Percentiles rank a stretch among this genome's conserved stretches.
Evolutionary conservation across 1,140 invertebrate species (phyloP).

Genomic region (Gonioctena quinquepunctata): DNA sequence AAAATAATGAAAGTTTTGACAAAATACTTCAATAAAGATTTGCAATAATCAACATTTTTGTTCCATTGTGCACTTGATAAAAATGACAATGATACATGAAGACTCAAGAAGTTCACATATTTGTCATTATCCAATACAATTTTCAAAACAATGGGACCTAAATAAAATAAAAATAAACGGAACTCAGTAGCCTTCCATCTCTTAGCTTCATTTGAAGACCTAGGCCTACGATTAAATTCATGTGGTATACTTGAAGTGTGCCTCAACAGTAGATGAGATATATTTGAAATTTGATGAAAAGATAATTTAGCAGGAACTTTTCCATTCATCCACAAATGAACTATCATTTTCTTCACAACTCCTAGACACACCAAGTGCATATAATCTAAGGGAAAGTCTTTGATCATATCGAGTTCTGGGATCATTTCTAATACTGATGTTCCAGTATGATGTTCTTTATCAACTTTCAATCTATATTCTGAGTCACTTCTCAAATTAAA

Average conservation of each 20-base stretch:
- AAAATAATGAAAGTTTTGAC: constrained; percentile 11
- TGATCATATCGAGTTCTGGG: constrained; percentile 20
- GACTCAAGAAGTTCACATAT: background rate
- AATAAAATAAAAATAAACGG: background rate
- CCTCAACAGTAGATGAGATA: background rate
- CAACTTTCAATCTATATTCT: background rate
- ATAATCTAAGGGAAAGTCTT: constrained; percentile 25
- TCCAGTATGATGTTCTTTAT: constrained; percentile 5
- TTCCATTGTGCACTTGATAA: background rate
- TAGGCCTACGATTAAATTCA: background rate
- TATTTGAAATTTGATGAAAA: background rate
- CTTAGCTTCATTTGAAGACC: background rate
- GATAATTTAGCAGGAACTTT: background rate
- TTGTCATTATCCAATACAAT: background rate
- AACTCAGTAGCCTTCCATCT: background rate
- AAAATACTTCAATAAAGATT: constrained; percentile 19
- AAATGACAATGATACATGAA: background rate
- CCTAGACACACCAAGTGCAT: constrained; percentile 32
- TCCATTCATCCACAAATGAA: background rate
- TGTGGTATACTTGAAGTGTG: background rate
- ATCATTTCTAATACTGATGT: background rate
- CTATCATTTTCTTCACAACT: constrained; percentile 22
- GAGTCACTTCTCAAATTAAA: background rate
- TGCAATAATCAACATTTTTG: constrained; percentile 2
- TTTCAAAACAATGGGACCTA: background rate